Evolutionary conservation across 2,888 invertebrate genomes (phyloP).

Genomic region (Hirtodrosophila trivittata): DNA sequence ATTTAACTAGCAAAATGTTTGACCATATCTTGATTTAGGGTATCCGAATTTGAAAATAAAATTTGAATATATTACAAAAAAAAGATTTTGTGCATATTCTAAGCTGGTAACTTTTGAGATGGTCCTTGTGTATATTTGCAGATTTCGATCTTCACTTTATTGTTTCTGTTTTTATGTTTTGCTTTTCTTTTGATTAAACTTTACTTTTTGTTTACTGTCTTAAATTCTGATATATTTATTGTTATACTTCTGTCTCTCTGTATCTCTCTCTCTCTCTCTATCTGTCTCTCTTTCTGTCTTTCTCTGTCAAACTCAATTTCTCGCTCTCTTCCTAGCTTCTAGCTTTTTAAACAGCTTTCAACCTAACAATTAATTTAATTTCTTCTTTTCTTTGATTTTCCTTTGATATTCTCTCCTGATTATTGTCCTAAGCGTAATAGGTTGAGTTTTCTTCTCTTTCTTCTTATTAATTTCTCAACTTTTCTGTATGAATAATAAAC

Average conservation of each 20-base stretch:
- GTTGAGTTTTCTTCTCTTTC: slow-evolving; percentile 13
- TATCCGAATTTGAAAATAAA: too few relatives aligned
- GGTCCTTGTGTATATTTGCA: slow-evolving; percentile 89
- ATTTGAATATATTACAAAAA: too few relatives aligned
- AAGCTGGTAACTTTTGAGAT: slow-evolving; percentile 95
- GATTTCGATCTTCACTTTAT: slow-evolving; percentile 44
- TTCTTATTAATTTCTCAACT: slow-evolving; percentile 15
- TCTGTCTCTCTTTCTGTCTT: slow-evolving; percentile 35
- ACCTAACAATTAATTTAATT: too few relatives aligned
- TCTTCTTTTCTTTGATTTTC: slow-evolving; percentile 1
- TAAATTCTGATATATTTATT: slow-evolving; percentile 26
- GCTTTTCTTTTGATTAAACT: slow-evolving; percentile 14
- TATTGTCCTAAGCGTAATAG: slow-evolving; percentile 2
- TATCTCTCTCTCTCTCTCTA: slow-evolving; percentile 28
- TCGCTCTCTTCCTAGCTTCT: slow-evolving; percentile 40
- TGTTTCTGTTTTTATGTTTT: slow-evolving; percentile 11
- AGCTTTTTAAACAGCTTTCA: slow-evolving; percentile 24
- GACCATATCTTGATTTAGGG: slow-evolving; percentile 27
- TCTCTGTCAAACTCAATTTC: slow-evolving; percentile 20
- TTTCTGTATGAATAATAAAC: slow-evolving; percentile 41
- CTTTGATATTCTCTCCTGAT: neutral
- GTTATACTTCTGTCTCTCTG: slow-evolving; percentile 31
- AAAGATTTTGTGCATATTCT: slow-evolving; percentile 32
- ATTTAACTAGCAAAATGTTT: slow-evolving; percentile 13
- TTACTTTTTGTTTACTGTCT: slow-evolving; percentile 1